Evolutionary conservation across 2,113 vertebrate genomes (phyloP).

Genomic region (Pongo abelii): DNA sequence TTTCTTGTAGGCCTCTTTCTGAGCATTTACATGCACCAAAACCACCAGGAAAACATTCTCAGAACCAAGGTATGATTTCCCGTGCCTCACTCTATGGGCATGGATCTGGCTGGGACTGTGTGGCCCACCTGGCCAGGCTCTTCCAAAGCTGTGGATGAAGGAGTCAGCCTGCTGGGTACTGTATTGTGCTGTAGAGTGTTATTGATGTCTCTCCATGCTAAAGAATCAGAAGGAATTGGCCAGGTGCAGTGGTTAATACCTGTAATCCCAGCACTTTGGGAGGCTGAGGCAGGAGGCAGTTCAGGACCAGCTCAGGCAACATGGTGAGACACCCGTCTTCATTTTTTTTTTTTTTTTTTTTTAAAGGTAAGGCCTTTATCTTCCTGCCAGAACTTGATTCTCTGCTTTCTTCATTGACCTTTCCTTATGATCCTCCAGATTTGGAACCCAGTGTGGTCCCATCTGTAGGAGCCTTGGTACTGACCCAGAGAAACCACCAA

Average conservation of each 20-base stretch:
- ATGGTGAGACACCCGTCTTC: too few relatives aligned
- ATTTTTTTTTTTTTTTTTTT: too few relatives aligned
- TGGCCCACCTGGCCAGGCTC: background rate
- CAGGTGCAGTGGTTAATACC: too few relatives aligned
- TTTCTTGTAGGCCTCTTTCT: slow-evolving; percentile 89
- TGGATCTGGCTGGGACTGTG: background rate
- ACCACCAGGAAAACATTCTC: slow-evolving; percentile 79
- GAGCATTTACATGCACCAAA: slow-evolving; percentile 84
- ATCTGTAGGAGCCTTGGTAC: background rate
- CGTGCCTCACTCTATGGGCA: background rate
- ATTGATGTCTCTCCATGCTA: background rate
- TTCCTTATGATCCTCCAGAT: background rate
- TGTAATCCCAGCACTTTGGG: too few relatives aligned
- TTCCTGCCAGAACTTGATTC: background rate
- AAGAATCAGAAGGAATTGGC: background rate
- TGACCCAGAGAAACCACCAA: background rate
- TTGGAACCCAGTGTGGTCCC: background rate
- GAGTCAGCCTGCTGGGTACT: background rate
- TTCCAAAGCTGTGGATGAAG: background rate
- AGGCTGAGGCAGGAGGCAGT: too few relatives aligned
- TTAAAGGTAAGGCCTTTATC: background rate
- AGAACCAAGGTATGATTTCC: slow-evolving; percentile 83
- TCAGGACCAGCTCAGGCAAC: too few relatives aligned
- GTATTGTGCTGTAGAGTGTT: background rate
- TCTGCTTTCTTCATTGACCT: background rate